Evolutionary conservation across 1,140 invertebrate species (phyloP).

Genomic region (Venustaconcha ellipsiformis): DNA sequence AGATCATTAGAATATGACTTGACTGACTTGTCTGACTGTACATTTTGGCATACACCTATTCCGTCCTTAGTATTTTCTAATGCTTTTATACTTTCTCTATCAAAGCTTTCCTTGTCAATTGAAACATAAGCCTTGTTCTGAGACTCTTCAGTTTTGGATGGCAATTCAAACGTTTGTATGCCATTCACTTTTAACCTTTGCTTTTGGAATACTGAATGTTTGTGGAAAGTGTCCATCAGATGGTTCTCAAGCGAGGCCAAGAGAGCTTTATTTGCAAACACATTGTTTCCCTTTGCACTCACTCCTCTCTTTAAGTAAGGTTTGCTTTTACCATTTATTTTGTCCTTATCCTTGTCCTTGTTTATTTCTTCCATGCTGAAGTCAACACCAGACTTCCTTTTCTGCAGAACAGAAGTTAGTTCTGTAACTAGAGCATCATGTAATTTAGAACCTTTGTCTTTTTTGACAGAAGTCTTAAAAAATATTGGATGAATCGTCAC

Average conservation of each 20-base stretch:
- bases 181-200: slow-evolving; percentile 19
- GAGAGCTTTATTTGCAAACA: slow-evolving; percentile 55
- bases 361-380: slow-evolving; percentile 1
- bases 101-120: neutral
- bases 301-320: slow-evolving; percentile 12
- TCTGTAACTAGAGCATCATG: slow-evolving; percentile 55
- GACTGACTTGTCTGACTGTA: no score
- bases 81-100: neutral
- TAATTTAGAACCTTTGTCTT: slow-evolving; percentile 56
- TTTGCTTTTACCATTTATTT: slow-evolving; percentile 15
- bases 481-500: slow-evolving; percentile 43
- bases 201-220: slow-evolving; percentile 24
- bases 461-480: slow-evolving; percentile 54
- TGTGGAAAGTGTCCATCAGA: slow-evolving; percentile 41
- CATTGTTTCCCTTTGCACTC: slow-evolving; percentile 33
- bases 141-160: neutral
- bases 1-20: neutral
- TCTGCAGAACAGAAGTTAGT: slow-evolving; percentile 44
- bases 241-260: slow-evolving; percentile 55
- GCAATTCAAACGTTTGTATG: slow-evolving; percentile 23
- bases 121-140: slow-evolving; percentile 3
- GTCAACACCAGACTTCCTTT: slow-evolving; percentile 7
- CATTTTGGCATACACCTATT: no score
- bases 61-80: neutral
- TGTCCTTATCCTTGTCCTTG: slow-evolving; percentile 1